A percentile compares a stretch with the other conserved stretches of the same genome.
These are phyloP conservation scores for Pantala flavescens DNA, from an alignment of 1,140 invertebrate genomes.

Conservation along the genomic window DNA sequence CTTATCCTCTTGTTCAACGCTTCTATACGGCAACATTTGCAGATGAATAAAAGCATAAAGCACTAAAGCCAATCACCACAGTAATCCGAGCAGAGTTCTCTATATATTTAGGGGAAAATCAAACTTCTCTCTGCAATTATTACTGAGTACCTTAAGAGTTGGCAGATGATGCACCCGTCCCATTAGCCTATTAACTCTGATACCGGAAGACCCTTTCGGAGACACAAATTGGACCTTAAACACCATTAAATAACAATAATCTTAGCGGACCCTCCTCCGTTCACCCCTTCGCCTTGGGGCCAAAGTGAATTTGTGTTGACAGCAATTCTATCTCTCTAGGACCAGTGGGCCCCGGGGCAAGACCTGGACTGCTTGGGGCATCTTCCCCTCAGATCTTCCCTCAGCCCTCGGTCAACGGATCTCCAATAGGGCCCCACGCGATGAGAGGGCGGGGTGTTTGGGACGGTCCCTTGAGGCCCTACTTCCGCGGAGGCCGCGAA, in stretches of 20 bases:
- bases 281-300: background rate
- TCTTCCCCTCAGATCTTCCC: background rate
- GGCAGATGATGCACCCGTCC: too few species aligned
- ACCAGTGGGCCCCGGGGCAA: background rate
- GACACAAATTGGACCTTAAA: background rate
- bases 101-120: too few species aligned
- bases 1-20: too few species aligned
- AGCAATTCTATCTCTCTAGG: background rate
- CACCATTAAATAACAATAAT: conserved; percentile 11
- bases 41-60: too few species aligned
- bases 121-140: too few species aligned
- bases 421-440: background rate
- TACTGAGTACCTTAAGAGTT: too few species aligned
- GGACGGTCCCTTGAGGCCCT: background rate
- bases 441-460: background rate
- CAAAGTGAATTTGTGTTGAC: background rate
- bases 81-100: too few species aligned
- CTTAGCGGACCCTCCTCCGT: background rate
- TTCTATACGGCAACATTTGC: too few species aligned
- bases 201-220: too few species aligned
- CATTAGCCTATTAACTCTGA: too few species aligned
- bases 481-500: background rate
- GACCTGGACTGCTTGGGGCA: background rate
- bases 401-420: background rate
- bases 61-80: too few species aligned